These are phyloP conservation scores for Embiotoca jacksoni DNA, from an alignment of 2,113 vertebrate genomes.

Conservation along the genomic window DNA sequence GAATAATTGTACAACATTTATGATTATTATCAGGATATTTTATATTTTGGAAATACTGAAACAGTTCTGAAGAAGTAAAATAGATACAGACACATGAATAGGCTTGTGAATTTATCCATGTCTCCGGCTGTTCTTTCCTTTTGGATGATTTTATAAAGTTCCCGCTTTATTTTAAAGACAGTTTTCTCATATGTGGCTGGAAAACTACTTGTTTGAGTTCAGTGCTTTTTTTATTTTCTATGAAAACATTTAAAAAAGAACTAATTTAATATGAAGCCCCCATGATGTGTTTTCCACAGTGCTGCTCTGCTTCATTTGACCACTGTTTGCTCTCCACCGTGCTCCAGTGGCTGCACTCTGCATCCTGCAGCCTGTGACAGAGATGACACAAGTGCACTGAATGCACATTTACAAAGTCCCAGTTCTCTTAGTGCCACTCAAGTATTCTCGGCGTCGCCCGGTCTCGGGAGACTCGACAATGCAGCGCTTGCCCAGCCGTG, in stretches of 20 bases:
- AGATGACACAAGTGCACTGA: conserved; percentile 44
- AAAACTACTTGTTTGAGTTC: not conserved
- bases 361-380: conserved; percentile 26
- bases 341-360: conserved; percentile 9
- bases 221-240: not conserved
- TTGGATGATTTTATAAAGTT: not conserved
- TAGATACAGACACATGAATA: too few species aligned
- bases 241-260: not conserved
- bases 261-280: not conserved
- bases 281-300: not conserved
- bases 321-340: not conserved
- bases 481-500: conserved; percentile 29
- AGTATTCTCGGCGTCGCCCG: conserved; percentile 15
- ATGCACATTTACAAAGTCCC: conserved; percentile 43
- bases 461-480: conserved; percentile 24
- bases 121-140: not conserved
- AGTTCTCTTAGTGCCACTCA: conserved; percentile 38
- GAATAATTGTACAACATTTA: too few species aligned
- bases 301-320: conserved; percentile 1
- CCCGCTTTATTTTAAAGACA: not conserved
- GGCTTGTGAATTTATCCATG: too few species aligned
- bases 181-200: not conserved
- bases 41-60: too few species aligned
- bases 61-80: too few species aligned
- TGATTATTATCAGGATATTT: too few species aligned